Base-by-base conservation (phyloP, 2,113 vertebrate genomes). In the Triplophysa rosa region DNA sequence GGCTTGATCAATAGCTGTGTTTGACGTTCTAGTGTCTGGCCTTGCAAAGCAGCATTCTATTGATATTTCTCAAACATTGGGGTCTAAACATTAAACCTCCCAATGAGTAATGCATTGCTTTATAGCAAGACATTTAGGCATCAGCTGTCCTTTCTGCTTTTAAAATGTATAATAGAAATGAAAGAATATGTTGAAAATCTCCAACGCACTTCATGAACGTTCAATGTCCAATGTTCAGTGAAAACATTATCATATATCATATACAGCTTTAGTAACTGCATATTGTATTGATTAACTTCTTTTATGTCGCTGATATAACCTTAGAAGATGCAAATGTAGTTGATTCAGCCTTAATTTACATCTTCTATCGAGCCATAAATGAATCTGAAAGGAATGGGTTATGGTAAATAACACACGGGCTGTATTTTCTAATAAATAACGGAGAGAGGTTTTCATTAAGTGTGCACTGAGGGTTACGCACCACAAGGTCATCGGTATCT, bases 401-500 rank as follows among this genome's bases (percentile, higher is more conserved):
- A 72, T 59, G 19, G 33, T 3, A 58, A 33, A 56, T 29, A 33
- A 37, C 54, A 71, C 19, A 37, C 29, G 40, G 59, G 33, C 3
- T 56, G 24, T 26, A 33, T 21, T 56, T 56, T 49, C 17, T 56
- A 56, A 52, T 49, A 8, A 69, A 29, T 29, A 26, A 23, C 17
- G 19, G 23, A 52, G 8, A 26, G 45, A 56, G 12, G 1, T 21
- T n/a, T n/a, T n/a, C 40, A 52, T 52, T 52, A 52, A 52, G 16
- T 54, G 19, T 70, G 49, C 68, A 37, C 23, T 14, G 26, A 71
- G 52, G 19, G 63, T 56, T 40, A 66, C 12, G 17, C 7, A 11
- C 37, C 29, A 29, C 29, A 58, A 45, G 75, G 56, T 79, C n/a
- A 21, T 26, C 42, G 65, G 59, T 63, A 17, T 72, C 56, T 52